Evolutionary conservation across 2,797 vertebrate genomes (phyloP), one percentile per base, ranked within the genome.

Genomic region (Pithecia hirsuta): DNA sequence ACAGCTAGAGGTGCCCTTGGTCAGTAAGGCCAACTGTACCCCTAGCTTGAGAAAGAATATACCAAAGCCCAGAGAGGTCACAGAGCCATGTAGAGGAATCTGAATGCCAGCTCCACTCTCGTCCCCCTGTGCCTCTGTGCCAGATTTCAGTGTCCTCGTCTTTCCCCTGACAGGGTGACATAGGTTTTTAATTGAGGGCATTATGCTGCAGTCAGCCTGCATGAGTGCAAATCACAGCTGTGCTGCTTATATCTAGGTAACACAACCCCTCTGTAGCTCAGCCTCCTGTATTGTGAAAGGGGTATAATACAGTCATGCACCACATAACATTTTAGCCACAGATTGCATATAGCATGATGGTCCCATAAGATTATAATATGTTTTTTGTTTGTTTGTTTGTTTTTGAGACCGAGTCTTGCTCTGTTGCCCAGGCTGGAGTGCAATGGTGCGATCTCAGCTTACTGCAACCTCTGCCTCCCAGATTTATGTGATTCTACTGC

Each of bases 111-210:
- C 28, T 78, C 44, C 14, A 22, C 50, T 5, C 24, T 41, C 70
- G 48, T 17, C 41, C 50, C 19, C n/a, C 13, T 4, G 76, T 50
- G 7, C 44, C 33, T 75, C 55, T 41, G 22, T 14, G 44, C 52
- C 46, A 86, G 19, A 44, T 7, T 59, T 30, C 17, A 0, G 1
- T 1, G 22, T 41, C 50, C 50, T 50, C 4, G 4, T 3, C n/a
- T 26, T 20, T 4, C 22, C 1, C 4, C 26, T 7, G 80, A 30
- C 33, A 26, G 1, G 22, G 30, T 19, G 52, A 28, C 41, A 48
- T 11, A 5, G 2, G 5, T 26, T 10, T 44, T 30, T 0, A 5
- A n/a, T 41, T 15, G 61, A 46, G 52, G 24, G 14, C 22, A 2
- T 1, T 57, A 2, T 13, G 30, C 30, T 22, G 48, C 20, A 17